Base-by-base conservation (phyloP, 2,888 invertebrate species). In the Endomychus coccineus region DNA sequence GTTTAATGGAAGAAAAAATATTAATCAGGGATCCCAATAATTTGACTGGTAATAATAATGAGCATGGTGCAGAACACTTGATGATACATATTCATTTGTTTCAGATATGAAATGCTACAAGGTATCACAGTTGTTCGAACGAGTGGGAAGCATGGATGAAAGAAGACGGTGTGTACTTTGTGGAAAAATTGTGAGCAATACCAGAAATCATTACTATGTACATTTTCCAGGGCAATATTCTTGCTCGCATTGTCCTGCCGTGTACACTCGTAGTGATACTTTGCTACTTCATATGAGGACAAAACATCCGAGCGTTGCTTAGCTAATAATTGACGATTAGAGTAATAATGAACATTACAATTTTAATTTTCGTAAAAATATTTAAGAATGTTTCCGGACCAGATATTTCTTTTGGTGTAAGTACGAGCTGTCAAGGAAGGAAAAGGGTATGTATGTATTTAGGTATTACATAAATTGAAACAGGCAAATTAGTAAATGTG, bases 161-260 rank as follows among this genome's bases (percentile, higher is more conserved):
- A 62, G 71, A 59, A 65, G 71, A 57, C 64, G 73, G 51, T 74
- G 74, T 62, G 69, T 71, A 50, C 64, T 74, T 56, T 75, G 74
- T 63, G 74, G 74, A 52, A 75, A 74, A 67, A 70, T 74, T 55
- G 74, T 75, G 50, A 73, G 73, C 64, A 74, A 75, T 62, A 72
- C 73, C 43, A 67, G 74, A 51, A 74, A 74, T 62, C 74, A 74
- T 59, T 74, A 74, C 64, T 73, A 74, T 60, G 74, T 74, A 48
- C 74, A 74, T 60, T 74, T 73, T 55, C 74, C 74, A 46, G 74
- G 74, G 47, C 71, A 72, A 52, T 74, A 73, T 55, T 68, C 72
- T 50, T 74, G 74, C 59, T 60, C 69, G 45, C 67, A 71, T 55
- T 74, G 74, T 59, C 72, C 72, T 39, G 72, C 73, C 42, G 73